phyloP scores from a whole-genome alignment of 2,113 vertebrate species.

The Brachypteracias leptosomus region DNA sequence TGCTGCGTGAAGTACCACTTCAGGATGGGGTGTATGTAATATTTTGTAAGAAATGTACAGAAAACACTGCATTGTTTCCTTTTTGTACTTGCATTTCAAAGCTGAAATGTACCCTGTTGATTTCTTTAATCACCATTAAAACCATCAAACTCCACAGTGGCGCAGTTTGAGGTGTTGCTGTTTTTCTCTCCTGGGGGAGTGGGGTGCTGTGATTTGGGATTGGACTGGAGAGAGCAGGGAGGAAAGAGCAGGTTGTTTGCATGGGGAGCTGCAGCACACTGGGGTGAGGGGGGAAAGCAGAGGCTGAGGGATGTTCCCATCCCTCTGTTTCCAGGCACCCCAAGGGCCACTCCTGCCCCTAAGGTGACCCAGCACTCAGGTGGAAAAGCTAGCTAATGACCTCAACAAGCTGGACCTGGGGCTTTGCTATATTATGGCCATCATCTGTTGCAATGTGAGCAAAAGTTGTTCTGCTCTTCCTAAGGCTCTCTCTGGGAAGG shows the following conservation, averaged over 20 bases:
- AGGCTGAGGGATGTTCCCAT: not conserved
- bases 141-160: not conserved
- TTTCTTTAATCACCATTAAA: conserved; percentile 33
- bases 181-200: accelerated
- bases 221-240: accelerated
- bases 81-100: conserved; percentile 43
- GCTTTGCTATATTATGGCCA: not conserved
- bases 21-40: conserved; percentile 46
- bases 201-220: not conserved
- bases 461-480: not conserved
- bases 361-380: accelerated
- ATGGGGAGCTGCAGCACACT: accelerated
- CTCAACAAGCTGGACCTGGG: not conserved
- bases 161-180: not conserved
- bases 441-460: not conserved
- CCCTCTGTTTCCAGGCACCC: not conserved
- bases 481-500: not conserved
- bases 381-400: not conserved
- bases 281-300: not conserved
- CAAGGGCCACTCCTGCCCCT: not conserved
- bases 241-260: not conserved
- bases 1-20: conserved; percentile 51
- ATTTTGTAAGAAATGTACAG: conserved; percentile 79
- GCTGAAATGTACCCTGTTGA: not conserved
- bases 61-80: conserved; percentile 1